phyloP scores from a whole-genome alignment of 2,113 vertebrate species.

The Rhea americana region DNA sequence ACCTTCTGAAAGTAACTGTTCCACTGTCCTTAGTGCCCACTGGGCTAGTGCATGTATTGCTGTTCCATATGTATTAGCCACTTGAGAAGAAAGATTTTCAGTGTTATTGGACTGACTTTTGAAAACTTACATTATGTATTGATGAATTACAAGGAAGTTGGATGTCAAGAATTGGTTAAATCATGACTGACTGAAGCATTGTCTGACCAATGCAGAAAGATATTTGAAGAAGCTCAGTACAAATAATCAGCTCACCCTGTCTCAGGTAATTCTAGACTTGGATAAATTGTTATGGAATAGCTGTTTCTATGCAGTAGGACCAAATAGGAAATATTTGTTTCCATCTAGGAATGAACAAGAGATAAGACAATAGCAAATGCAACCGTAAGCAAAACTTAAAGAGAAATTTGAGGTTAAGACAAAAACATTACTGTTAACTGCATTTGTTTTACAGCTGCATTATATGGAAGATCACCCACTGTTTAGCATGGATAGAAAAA shows the following conservation, averaged over 20 bases:
- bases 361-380: background rate
- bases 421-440: background rate
- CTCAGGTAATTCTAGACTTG: background rate
- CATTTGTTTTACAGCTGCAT: background rate
- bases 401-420: background rate
- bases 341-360: background rate
- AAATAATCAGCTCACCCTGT: background rate
- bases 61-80: background rate
- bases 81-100: background rate
- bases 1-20: background rate
- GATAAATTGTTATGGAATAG: background rate
- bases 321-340: background rate
- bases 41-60: background rate
- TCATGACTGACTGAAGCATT: background rate
- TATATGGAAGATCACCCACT: background rate
- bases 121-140: background rate
- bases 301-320: background rate
- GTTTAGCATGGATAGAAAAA: background rate
- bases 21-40: background rate
- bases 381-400: background rate
- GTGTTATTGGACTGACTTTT: background rate
- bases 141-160: conserved; percentile 4
- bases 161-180: background rate
- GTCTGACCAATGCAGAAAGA: background rate
- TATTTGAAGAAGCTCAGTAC: background rate